Percentiles rank a stretch among this genome's conserved stretches.
phyloP scores from a whole-genome alignment of 2,797 vertebrate genomes.

The Cossypha caffra region DNA sequence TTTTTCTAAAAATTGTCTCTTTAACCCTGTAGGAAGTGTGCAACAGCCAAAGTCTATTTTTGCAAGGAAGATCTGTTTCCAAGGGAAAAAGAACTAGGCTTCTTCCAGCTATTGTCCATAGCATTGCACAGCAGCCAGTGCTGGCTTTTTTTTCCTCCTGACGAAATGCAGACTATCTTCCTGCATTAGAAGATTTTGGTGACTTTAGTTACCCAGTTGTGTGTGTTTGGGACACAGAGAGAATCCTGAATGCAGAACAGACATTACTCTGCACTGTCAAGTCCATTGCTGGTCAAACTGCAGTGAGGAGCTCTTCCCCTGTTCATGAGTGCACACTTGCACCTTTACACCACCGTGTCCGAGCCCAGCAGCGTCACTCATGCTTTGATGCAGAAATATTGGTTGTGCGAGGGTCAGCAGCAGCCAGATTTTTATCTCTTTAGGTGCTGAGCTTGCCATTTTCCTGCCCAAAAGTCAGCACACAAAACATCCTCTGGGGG shows the following conservation, averaged over 20 bases:
- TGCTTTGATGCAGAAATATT: background rate
- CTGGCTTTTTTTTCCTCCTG: background rate
- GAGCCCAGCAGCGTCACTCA: accelerated
- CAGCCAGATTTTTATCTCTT: background rate
- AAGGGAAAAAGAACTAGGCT: background rate
- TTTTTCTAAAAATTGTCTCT: background rate
- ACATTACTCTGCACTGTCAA: background rate
- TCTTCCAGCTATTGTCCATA: slow-evolving; percentile 11
- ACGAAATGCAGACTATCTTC: slow-evolving; percentile 39
- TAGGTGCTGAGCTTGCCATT: background rate
- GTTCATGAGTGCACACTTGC: accelerated
- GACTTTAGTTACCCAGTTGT: slow-evolving; percentile 26
- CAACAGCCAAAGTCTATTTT: background rate
- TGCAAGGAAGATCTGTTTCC: background rate
- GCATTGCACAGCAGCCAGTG: background rate
- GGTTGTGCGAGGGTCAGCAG: accelerated
- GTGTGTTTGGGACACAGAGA: background rate
- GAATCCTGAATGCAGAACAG: background rate
- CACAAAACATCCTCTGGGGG: background rate
- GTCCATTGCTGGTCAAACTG: background rate
- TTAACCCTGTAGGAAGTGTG: background rate
- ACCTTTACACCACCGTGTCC: accelerated
- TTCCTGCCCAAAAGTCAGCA: background rate
- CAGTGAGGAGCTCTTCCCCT: background rate
- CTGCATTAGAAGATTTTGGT: background rate